phyloP scores from a whole-genome alignment of 2,113 vertebrate genomes.

The Hemibagrus wyckioides region DNA sequence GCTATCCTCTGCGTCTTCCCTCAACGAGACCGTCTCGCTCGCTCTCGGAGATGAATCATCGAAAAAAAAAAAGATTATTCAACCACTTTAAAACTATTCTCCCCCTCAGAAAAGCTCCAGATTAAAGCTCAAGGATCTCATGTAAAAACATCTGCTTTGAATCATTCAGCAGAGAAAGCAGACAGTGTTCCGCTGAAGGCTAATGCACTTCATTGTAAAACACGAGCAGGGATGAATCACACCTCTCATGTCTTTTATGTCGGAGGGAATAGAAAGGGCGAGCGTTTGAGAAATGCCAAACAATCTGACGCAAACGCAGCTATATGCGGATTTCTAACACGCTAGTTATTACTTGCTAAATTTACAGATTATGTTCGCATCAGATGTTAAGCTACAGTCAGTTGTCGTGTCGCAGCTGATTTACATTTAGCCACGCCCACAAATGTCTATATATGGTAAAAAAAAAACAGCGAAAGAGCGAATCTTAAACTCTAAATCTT shows the following conservation, averaged over 20 bases:
- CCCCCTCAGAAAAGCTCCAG: neutral
- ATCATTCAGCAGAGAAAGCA: neutral
- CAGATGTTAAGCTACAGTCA: neutral
- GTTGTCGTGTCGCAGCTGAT: neutral
- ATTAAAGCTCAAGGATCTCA: neutral
- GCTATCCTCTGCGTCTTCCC: neutral
- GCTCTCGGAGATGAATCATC: constrained; percentile 15
- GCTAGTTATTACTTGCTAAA: neutral
- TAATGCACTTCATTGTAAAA: neutral
- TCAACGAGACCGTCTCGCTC: neutral
- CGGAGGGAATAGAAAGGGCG: neutral
- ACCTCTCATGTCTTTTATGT: neutral
- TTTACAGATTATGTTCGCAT: too few relatives aligned
- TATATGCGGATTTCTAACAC: neutral
- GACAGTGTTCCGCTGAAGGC: neutral
- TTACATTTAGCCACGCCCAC: neutral
- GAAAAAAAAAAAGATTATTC: constrained; percentile 7
- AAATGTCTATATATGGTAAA: neutral
- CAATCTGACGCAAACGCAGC: neutral
- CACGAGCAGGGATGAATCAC: constrained; percentile 7
- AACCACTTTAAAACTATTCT: neutral
- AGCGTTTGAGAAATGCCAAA: neutral
- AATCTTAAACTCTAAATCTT: too few relatives aligned
- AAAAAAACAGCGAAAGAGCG: too few relatives aligned
- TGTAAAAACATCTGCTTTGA: constrained; percentile 11